A percentile compares a stretch with the other conserved stretches of the same genome.
Evolutionary conservation across 1,140 invertebrate genomes (phyloP).

Genomic region (Eurosta solidaginis): DNA sequence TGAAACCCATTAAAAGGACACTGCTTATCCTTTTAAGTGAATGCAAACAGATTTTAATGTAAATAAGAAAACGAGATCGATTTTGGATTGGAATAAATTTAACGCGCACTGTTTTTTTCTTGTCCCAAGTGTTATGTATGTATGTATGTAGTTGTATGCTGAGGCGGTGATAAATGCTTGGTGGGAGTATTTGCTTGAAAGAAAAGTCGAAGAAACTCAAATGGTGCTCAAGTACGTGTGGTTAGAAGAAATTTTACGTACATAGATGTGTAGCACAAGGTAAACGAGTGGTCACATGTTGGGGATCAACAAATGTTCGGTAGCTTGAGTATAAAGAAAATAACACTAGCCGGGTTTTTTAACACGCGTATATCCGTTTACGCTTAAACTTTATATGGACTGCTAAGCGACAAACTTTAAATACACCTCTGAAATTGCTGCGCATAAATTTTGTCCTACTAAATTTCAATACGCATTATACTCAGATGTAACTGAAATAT

Average conservation of each 20-base stretch:
- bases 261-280: background rate
- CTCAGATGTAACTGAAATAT: too few species aligned
- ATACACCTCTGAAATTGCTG: too few species aligned
- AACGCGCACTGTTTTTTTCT: background rate
- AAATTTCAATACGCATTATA: too few species aligned
- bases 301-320: too few species aligned
- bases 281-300: background rate
- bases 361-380: too few species aligned
- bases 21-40: constrained; percentile 61
- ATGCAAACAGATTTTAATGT: constrained; percentile 61
- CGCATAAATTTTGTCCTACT: too few species aligned
- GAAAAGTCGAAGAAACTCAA: background rate
- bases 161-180: background rate
- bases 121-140: background rate
- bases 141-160: background rate
- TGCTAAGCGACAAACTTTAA: too few species aligned
- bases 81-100: constrained; percentile 36
- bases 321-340: too few species aligned
- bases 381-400: too few species aligned
- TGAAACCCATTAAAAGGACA: constrained; percentile 61
- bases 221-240: background rate
- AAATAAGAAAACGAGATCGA: constrained; percentile 61
- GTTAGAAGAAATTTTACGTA: too few species aligned
- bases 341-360: too few species aligned
- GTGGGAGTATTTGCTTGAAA: background rate